Base-by-base conservation (phyloP, 2,113 vertebrate species). In the Tympanuchus pallidicinctus region DNA sequence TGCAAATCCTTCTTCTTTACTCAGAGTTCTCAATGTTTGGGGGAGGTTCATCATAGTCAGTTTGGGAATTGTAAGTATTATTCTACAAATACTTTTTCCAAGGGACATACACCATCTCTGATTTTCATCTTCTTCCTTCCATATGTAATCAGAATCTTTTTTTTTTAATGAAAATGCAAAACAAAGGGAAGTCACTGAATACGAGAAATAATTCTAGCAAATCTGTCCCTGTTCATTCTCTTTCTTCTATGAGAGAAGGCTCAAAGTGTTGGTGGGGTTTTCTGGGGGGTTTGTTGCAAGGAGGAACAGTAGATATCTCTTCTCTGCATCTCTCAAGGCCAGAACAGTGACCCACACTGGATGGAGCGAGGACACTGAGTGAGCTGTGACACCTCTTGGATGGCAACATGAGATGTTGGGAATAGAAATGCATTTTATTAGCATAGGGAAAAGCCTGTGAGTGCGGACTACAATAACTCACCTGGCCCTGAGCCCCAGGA, bases 391-490 rank as follows among this genome's bases (percentile, higher is more conserved):
- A 25, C 65, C 17, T 54, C 74, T 71, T 36, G 1, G 10, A 50
- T 52, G 76, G 12, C 11, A 78, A 24, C 22, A 13, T 0, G 34
- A 86, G 25, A 36, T 57, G 50, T 2, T 43, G 27, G 82, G 52
- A 80, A 22, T 56, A 82, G 88, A 80, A 94, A 89, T 4, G 2
- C 17, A 13, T 25, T 70, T 38, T 21, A 59, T 43, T 10, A 40
- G 56, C 21, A 73, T 57, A 43, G 48, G 66, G 48, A 82, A 84
- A 82, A 78, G 34, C 82, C 57, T 78, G 34, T 38, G 83, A 90
- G 80, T 65, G 88, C 88, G 84, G 83, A 36, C 80, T 6, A 14
- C 73, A 74, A 42, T 92, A 92, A 93, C 36, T 94, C 86, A 93
- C 80, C 90, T 78, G 86, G 73, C 93, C 76, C 47, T n/a, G 48